These are phyloP conservation scores for Penaeus monodon DNA, from an alignment of 2,888 invertebrate genomes.

Conservation along the genomic window DNA sequence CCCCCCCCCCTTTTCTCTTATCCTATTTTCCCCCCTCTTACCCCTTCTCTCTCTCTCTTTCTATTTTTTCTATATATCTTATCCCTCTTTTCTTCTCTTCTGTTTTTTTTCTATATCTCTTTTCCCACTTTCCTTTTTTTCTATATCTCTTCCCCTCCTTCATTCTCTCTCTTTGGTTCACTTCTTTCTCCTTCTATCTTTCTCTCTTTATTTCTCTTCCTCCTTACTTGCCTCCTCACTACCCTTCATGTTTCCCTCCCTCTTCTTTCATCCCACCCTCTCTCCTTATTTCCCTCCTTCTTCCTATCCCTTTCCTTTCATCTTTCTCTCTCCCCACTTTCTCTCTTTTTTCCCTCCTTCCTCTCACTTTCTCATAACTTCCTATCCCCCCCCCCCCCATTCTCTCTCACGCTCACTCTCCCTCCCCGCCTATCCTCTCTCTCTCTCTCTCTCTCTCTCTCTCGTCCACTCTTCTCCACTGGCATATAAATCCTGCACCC, in stretches of 20 bases:
- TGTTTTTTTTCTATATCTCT: neutral
- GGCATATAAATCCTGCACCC: too few relatives aligned
- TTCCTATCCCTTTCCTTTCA: too few relatives aligned
- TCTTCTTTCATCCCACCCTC: too few relatives aligned
- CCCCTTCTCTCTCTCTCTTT: neutral
- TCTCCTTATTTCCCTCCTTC: too few relatives aligned
- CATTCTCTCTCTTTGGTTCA: neutral
- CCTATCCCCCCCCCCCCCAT: too few relatives aligned
- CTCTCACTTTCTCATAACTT: too few relatives aligned
- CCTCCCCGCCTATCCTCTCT: too few relatives aligned
- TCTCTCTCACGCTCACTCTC: too few relatives aligned
- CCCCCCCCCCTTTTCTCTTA: neutral
- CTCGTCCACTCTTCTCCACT: too few relatives aligned
- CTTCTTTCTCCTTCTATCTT: neutral
- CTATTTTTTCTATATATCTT: neutral
- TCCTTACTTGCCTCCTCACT: neutral
- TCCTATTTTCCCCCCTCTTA: neutral
- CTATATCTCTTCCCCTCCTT: neutral
- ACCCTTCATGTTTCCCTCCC: neutral
- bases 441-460: too few relatives aligned
- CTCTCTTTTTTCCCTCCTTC: too few relatives aligned
- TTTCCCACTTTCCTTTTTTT: neutral
- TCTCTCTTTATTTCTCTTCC: neutral
- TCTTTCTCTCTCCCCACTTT: too few relatives aligned
- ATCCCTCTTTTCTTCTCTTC: neutral